phyloP scores from a whole-genome alignment of 2,797 vertebrate genomes.

The Rhinoraja longicauda region DNA sequence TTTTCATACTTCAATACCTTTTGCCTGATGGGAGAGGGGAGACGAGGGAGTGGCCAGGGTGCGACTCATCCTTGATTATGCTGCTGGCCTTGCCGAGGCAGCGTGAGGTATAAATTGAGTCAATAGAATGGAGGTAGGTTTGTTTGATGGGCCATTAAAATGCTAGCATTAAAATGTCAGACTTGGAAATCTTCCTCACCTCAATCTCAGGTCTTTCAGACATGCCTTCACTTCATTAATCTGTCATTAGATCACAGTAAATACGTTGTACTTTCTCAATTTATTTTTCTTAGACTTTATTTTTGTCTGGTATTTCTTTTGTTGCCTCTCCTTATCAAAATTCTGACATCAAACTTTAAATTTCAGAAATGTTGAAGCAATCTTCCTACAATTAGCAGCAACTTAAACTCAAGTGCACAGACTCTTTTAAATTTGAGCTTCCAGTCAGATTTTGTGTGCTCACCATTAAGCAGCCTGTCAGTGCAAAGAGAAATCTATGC shows the following conservation, averaged over 20 bases:
- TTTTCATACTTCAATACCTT: no score
- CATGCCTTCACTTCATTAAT: neutral
- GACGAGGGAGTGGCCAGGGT: no score
- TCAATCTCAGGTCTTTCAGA: neutral
- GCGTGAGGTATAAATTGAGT: no score
- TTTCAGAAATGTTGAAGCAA: neutral
- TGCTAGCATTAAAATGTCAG: neutral
- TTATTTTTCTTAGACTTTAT: neutral
- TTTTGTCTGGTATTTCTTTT: neutral
- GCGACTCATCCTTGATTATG: no score
- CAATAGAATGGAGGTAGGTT: no score
- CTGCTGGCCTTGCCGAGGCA: no score
- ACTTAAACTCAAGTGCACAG: neutral
- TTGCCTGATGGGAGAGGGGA: no score
- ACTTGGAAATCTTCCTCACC: neutral
- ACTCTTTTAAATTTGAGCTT: neutral
- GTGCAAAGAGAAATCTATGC: neutral
- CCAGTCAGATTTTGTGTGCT: neutral
- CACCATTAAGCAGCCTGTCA: neutral
- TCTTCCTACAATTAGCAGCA: neutral
- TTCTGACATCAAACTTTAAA: neutral
- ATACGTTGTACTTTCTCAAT: neutral
- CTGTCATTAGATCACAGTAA: neutral
- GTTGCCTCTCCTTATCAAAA: neutral
- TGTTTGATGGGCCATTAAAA: no score